Base-by-base conservation (phyloP, 2,888 invertebrate species). In the Cataglyphis livida region DNA sequence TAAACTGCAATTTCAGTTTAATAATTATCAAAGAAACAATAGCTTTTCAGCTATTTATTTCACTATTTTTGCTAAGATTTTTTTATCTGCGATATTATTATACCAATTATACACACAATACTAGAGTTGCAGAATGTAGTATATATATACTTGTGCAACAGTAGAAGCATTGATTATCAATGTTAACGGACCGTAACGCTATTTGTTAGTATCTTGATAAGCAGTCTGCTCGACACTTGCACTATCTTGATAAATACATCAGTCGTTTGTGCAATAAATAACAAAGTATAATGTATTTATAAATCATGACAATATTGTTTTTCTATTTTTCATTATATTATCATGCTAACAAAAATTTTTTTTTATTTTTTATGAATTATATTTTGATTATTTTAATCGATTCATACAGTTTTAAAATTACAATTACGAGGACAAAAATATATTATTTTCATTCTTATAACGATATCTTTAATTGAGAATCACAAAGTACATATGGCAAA, bases 171-270 rank as follows among this genome's bases (percentile, higher is more conserved):
- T 57, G 21, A 57, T 57, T 10, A 0, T 21, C 2, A 54, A 3
- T 1, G 9, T 54, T 57, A 57, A n/a, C 54, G 54, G n/a, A 21
- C 10, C 54, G n/a, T n/a, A n/a, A 48, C 15, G n/a, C n/a, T 51
- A 54, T 6, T 54, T 70, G 21, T 68, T 68, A 44, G 1, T 70
- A 70, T 54, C 21, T 70, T 54, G 10, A 48, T 48, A 28, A 44
- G 1, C 35, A 35, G 35, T 35, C 6, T 35, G 6, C 35, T 35
- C 6, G 35, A 35, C 6, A 35, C 6, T 35, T 6, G 35, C 35
- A 6, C 6, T 35, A 35, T 35, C 35, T 70, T 54, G 10, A 48
- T 48, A 28, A 44, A 1, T 9, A n/a, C 3, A 18, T 61, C 12
- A 25, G 15, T 59, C 25, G n/a, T 64, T 38, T 21, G 4, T n/a